Evolutionary conservation across 1,140 invertebrate species (phyloP).

Genomic region (Polypedilum vanderplanki): DNA sequence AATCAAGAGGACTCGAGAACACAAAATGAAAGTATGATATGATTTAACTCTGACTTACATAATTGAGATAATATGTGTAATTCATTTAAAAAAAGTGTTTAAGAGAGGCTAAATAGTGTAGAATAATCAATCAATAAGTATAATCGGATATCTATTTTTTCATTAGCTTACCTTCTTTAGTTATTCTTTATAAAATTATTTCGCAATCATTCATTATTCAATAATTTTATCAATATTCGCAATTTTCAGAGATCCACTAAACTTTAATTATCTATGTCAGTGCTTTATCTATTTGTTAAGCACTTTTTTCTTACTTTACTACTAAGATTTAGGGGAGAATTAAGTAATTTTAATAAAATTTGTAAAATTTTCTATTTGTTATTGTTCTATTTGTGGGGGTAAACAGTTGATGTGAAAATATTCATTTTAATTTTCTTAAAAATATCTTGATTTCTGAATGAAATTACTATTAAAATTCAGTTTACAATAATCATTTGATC

Average conservation of each 20-base stretch:
- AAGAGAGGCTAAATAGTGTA: not conserved
- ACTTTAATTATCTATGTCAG: not conserved
- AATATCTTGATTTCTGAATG: not conserved
- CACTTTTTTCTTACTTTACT: not conserved
- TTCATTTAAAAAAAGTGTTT: not conserved
- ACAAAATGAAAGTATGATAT: not conserved
- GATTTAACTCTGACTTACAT: not conserved
- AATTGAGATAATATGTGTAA: slow-evolving; percentile 19
- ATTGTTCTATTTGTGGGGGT: not conserved
- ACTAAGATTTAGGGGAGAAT: not conserved
- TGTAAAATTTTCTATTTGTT: slow-evolving; percentile 4
- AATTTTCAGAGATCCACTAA: not conserved
- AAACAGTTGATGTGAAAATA: not conserved
- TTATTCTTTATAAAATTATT: not conserved
- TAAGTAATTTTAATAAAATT: not conserved
- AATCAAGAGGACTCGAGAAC: not conserved
- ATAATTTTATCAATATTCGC: not conserved
- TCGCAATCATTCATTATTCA: not conserved
- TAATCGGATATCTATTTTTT: not conserved
- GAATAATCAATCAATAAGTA: not conserved
- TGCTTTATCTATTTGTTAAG: not conserved
- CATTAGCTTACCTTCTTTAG: not conserved
- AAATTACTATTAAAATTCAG: not conserved
- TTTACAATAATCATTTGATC: not conserved
- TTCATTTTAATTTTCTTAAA: not conserved